phyloP scores from a whole-genome alignment of 1,140 invertebrate genomes.

The Pinna nobilis region DNA sequence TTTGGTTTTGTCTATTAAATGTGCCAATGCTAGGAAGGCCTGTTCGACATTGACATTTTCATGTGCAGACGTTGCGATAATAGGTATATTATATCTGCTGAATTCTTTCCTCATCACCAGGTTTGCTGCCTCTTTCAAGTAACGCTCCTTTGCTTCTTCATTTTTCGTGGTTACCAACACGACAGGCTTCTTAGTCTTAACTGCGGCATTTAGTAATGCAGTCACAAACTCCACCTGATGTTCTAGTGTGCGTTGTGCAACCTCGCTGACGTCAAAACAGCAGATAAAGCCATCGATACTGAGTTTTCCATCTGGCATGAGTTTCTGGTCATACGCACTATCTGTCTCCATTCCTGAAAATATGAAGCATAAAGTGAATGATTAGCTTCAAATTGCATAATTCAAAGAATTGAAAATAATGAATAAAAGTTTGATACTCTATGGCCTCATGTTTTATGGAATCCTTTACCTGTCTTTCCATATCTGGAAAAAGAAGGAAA shows the following conservation, averaged over 20 bases:
- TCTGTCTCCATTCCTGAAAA: constrained; percentile 80
- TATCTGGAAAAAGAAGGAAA: too few relatives aligned
- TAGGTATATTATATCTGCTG: constrained; percentile 85
- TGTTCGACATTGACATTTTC: constrained; percentile 98
- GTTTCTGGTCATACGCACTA: constrained; percentile 95
- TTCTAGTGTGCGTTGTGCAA: constrained; percentile 88
- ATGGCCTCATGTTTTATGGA: too few relatives aligned
- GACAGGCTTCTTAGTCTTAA: constrained; percentile 90
- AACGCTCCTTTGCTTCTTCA: constrained; percentile 92
- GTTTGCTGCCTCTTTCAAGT: constrained; percentile 91
- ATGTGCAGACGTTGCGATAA: constrained; percentile 96
- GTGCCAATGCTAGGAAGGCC: constrained; percentile 93
- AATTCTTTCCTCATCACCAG: constrained; percentile 93
- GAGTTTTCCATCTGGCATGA: constrained; percentile 94
- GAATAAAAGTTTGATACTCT: too few relatives aligned
- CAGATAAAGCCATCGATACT: constrained; percentile 97
- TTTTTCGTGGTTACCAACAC: constrained; percentile 97
- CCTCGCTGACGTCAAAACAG: constrained; percentile 95
- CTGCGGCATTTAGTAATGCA: constrained; percentile 65
- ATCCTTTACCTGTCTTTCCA: too few relatives aligned
- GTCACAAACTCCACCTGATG: constrained; percentile 72
- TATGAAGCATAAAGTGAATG: constrained; percentile 6
- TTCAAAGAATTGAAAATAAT: too few relatives aligned
- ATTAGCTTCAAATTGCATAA: background rate
- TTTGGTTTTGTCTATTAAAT: constrained; percentile 89